These are phyloP conservation scores for Lamellibrachia satsuma DNA, from an alignment of 2,888 invertebrate species.

Conservation along the genomic window DNA sequence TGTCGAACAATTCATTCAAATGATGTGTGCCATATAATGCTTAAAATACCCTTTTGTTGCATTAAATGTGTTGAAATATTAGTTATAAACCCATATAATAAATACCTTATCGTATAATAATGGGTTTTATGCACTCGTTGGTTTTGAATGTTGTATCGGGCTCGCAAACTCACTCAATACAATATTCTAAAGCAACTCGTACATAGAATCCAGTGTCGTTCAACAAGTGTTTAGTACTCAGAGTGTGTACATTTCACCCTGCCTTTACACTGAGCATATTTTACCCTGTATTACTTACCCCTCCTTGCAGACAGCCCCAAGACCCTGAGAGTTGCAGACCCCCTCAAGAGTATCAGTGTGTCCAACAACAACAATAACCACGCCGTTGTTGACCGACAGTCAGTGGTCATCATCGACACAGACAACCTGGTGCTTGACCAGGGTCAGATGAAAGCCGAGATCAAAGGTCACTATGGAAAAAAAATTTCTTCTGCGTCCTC, in stretches of 20 bases:
- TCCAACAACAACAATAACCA: neutral
- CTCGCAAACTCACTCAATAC: no score
- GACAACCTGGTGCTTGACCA: neutral
- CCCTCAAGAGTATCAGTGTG: neutral
- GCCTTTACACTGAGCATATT: neutral
- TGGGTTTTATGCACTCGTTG: no score
- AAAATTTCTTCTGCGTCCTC: neutral
- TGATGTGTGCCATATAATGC: no score
- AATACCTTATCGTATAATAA: no score
- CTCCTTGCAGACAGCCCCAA: constrained; percentile 17
- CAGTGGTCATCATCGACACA: neutral
- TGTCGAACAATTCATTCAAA: no score
- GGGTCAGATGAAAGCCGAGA: neutral
- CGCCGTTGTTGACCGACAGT: neutral
- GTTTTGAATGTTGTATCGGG: no score
- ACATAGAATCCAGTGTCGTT: no score
- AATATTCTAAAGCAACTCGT: no score
- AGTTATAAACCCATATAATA: no score
- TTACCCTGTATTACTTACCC: neutral
- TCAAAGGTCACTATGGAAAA: neutral
- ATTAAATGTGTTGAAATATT: no score
- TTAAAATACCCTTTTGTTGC: no score
- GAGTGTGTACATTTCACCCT: neutral
- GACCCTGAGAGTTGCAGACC: neutral
- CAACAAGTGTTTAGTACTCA: no score